These are phyloP conservation scores for Cylindroiulus punctatus DNA, from an alignment of 2,888 invertebrate genomes.

Conservation along the genomic window DNA sequence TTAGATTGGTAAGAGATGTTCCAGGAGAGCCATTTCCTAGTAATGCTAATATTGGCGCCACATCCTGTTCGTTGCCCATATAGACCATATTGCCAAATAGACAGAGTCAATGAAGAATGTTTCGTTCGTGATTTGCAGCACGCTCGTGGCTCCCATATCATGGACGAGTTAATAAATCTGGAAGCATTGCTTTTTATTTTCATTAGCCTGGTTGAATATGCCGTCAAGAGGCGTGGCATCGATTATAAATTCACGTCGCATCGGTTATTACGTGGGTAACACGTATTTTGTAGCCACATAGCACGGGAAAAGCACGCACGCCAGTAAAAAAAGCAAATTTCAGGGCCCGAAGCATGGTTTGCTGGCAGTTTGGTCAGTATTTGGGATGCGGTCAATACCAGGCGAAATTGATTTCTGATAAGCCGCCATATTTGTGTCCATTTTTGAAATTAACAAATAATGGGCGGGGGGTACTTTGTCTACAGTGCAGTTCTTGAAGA, in stretches of 20 bases:
- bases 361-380: too few species aligned
- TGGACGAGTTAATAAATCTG: neutral
- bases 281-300: too few species aligned
- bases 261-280: neutral
- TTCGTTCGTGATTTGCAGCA: neutral
- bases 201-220: neutral
- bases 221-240: neutral
- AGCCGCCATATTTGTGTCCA: neutral
- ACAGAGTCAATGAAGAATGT: neutral
- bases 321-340: too few species aligned
- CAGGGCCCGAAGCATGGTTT: too few species aligned
- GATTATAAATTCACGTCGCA: neutral
- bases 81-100: too few species aligned
- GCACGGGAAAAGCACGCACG: too few species aligned
- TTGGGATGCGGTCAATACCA: too few species aligned
- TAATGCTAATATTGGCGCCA: too few species aligned
- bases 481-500: neutral
- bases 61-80: neutral
- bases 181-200: neutral
- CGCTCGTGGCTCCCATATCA: neutral
- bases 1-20: neutral
- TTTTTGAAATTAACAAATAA: slow-evolving; percentile 11
- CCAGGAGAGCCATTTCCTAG: neutral
- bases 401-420: neutral
- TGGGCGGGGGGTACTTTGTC: neutral